A percentile compares a stretch with the other conserved stretches of the same genome.
phyloP scores from a whole-genome alignment of 2,113 vertebrate species.

The Myotis yumanensis region DNA sequence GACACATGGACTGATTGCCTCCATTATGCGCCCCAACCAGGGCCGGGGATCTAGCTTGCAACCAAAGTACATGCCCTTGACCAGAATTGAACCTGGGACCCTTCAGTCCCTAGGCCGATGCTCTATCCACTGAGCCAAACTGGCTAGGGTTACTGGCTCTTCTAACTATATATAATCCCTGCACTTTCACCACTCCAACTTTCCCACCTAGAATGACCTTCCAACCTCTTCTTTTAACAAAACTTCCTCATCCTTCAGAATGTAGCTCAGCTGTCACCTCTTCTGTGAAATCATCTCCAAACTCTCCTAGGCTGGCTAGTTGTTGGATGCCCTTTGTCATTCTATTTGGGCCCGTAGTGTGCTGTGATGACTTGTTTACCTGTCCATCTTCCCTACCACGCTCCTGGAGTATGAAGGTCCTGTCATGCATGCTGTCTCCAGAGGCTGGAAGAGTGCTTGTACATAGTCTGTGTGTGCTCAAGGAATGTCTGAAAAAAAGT shows the following conservation, averaged over 20 bases:
- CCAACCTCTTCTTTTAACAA: not conserved
- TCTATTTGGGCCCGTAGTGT: not conserved
- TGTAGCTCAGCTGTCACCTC: not conserved
- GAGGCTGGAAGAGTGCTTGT: not conserved
- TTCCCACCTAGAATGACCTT: not conserved
- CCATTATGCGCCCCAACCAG: too few species aligned
- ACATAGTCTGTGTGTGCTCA: not conserved
- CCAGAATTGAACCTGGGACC: too few species aligned
- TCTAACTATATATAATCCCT: not conserved
- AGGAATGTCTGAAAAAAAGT: not conserved
- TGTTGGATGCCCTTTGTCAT: not conserved
- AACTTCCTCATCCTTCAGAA: not conserved
- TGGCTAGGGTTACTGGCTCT: not conserved
- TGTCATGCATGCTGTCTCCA: not conserved
- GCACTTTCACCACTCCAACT: not conserved
- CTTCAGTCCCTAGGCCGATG: too few species aligned
- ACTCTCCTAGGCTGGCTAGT: not conserved
- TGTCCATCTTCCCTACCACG: not conserved
- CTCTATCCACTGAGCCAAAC: too few species aligned
- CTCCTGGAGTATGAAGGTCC: not conserved
- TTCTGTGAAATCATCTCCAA: not conserved
- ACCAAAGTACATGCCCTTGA: too few species aligned
- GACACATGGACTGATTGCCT: too few species aligned
- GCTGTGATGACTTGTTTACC: not conserved
- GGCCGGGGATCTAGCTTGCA: too few species aligned